phyloP scores from a whole-genome alignment of 2,888 invertebrate species.

The Congeria kusceri region DNA sequence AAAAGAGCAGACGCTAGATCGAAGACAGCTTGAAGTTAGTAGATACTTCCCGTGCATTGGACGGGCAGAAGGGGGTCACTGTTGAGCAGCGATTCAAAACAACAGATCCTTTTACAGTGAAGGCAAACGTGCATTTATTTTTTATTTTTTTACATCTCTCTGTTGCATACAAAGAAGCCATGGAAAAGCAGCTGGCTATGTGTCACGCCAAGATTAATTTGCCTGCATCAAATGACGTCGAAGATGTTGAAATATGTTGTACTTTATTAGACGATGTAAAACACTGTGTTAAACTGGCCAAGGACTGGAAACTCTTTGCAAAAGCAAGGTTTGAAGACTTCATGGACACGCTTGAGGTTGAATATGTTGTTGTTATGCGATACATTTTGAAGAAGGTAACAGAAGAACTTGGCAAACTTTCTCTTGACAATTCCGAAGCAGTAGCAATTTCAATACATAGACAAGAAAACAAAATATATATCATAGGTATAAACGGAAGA shows the following conservation, averaged over 20 bases:
- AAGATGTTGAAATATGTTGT: not conserved
- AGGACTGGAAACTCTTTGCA: not conserved
- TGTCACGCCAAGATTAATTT: not conserved
- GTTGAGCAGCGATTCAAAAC: not conserved
- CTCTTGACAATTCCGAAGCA: too few species aligned
- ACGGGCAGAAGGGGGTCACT: not conserved
- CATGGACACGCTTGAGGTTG: not conserved
- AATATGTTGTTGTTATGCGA: not conserved
- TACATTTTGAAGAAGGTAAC: not conserved
- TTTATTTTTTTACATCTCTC: not conserved
- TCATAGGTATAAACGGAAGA: not conserved
- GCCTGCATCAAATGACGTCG: not conserved
- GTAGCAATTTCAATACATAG: not conserved
- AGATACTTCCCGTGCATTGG: conserved; percentile 4
- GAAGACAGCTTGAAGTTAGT: not conserved
- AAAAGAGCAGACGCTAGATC: not conserved
- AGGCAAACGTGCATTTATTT: not conserved
- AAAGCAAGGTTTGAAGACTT: not conserved
- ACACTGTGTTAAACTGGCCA: conserved; percentile 2
- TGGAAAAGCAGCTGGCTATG: not conserved
- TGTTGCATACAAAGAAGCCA: not conserved
- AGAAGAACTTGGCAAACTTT: not conserved
- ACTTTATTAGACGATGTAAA: not conserved
- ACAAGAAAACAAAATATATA: not conserved
- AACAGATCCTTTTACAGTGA: not conserved